phyloP scores from a whole-genome alignment of 2,888 invertebrate genomes.

The Cecidostiba fungosa region DNA sequence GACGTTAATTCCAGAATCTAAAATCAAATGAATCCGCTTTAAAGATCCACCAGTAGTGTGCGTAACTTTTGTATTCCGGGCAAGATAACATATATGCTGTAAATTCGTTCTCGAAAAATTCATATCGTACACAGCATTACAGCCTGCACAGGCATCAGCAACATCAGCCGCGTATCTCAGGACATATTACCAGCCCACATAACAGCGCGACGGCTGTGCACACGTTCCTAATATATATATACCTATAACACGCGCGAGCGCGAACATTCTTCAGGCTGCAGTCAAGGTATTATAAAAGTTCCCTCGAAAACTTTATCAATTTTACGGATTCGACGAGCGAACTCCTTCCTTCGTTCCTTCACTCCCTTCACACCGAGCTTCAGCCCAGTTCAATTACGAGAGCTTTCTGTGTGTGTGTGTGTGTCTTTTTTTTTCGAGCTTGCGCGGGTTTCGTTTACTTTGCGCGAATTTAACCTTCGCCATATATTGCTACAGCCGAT shows the following conservation, averaged over 20 bases:
- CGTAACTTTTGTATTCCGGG: too few species aligned
- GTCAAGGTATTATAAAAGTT: slow-evolving; percentile 78
- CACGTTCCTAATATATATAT: too few species aligned
- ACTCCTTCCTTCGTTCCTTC: neutral
- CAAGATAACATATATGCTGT: too few species aligned
- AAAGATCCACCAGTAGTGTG: too few species aligned
- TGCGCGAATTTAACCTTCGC: slow-evolving; percentile 18
- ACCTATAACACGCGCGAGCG: neutral
- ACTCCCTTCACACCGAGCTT: neutral
- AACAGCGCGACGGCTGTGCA: neutral
- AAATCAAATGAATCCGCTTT: too few species aligned
- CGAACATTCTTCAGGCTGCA: slow-evolving; percentile 24
- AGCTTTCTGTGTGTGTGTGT: neutral
- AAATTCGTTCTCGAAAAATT: too few species aligned
- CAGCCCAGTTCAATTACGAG: slow-evolving; percentile 37
- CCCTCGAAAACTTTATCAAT: slow-evolving; percentile 78
- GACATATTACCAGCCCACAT: neutral
- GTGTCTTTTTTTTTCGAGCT: slow-evolving; percentile 33
- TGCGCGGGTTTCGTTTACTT: slow-evolving; percentile 30
- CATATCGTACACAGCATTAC: too few species aligned
- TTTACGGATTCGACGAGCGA: slow-evolving; percentile 75
- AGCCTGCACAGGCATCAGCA: neutral
- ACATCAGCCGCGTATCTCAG: neutral
- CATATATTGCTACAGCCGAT: neutral
- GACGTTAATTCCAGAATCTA: too few species aligned